These are phyloP conservation scores for Aelia acuminata DNA, from an alignment of 2,888 invertebrate species.

Conservation along the genomic window DNA sequence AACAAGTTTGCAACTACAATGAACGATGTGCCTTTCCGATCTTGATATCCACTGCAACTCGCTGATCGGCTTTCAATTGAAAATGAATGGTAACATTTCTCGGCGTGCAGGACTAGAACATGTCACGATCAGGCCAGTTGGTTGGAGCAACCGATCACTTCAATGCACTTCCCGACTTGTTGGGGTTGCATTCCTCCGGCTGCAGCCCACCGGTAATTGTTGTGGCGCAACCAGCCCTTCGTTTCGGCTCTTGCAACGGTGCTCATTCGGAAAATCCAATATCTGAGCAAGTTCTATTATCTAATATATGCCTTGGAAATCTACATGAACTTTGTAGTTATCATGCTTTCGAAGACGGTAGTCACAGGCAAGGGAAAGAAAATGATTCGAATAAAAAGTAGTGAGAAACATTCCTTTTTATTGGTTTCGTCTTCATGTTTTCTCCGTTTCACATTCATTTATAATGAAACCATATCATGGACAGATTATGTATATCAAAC, in stretches of 20 bases:
- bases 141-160: background rate
- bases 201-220: background rate
- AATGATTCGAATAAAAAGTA: no score
- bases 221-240: background rate
- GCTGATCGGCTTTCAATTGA: background rate
- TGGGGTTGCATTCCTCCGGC: background rate
- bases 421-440: no score
- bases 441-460: no score
- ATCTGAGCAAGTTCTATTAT: background rate
- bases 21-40: no score
- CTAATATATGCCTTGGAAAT: no score
- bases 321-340: no score
- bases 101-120: background rate
- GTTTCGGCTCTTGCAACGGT: slow-evolving; percentile 21
- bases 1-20: no score
- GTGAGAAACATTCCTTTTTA: no score
- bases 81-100: background rate
- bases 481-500: no score
- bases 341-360: no score
- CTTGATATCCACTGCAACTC: background rate
- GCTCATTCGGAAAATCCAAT: slow-evolving; percentile 8
- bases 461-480: no score
- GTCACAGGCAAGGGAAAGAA: no score
- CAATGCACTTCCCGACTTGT: background rate
- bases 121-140: background rate